A percentile compares a stretch with the other conserved stretches of the same genome.
These are phyloP conservation scores for Bradypus variegatus DNA, from an alignment of 2,797 vertebrate genomes.

Conservation along the genomic window DNA sequence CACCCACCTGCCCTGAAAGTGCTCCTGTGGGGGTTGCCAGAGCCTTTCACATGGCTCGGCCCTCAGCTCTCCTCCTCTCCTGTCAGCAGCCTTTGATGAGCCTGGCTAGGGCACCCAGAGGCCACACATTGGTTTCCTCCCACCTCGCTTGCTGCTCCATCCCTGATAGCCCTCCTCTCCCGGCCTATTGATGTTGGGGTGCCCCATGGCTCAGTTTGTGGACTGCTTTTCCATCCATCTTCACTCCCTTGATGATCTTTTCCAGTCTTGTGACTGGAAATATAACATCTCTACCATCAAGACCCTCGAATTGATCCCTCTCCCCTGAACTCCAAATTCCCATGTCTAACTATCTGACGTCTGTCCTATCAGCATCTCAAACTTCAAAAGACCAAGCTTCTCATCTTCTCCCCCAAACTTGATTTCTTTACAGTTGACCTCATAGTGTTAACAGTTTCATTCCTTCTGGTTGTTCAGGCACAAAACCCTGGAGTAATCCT, in stretches of 20 bases:
- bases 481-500: background rate
- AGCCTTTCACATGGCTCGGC: rapidly evolving
- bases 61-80: rapidly evolving
- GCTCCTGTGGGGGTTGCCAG: background rate
- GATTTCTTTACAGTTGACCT: background rate
- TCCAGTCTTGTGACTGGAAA: background rate
- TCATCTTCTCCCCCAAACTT: background rate
- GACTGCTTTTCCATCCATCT: background rate
- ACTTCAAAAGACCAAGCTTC: background rate
- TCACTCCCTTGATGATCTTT: background rate
- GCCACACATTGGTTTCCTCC: background rate
- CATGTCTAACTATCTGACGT: background rate
- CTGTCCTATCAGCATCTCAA: background rate
- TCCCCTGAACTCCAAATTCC: background rate
- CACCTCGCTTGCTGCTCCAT: rapidly evolving
- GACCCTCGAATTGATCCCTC: rapidly evolving
- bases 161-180: no score
- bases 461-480: background rate
- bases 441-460: background rate
- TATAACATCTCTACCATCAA: background rate
- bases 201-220: background rate
- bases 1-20: rapidly evolving
- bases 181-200: background rate
- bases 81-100: background rate
- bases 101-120: rapidly evolving